A percentile compares a stretch with the other conserved stretches of the same genome.
Conservation (phyloP, 1,140 invertebrate genomes). For the Zaprionus capensis region DNA sequence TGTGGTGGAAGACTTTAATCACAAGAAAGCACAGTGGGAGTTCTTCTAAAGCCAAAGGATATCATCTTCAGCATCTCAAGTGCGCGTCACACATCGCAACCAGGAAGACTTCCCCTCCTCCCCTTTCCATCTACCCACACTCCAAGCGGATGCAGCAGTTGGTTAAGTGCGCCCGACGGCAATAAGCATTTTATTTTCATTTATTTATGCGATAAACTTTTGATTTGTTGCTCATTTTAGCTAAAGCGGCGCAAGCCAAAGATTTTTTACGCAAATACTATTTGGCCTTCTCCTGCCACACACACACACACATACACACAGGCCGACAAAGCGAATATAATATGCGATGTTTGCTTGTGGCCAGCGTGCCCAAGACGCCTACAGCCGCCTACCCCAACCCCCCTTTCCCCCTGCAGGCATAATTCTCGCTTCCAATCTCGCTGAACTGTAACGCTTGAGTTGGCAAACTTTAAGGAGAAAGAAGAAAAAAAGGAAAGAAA, state of each 20-base stretch:
- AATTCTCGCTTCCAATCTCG: constrained; percentile 38
- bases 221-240: constrained; percentile 65
- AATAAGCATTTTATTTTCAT: constrained; percentile 64
- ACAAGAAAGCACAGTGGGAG: constrained; percentile 37
- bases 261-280: constrained; percentile 72
- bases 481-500: neutral
- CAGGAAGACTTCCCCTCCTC: neutral
- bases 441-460: constrained; percentile 68
- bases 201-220: constrained; percentile 80
- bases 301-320: neutral
- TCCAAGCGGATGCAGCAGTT: neutral
- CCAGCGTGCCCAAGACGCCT: neutral
- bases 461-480: constrained; percentile 55
- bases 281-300: constrained; percentile 28
- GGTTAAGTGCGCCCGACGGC: constrained; percentile 43
- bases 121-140: neutral
- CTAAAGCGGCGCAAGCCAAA: constrained; percentile 35
- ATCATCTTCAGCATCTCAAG: constrained; percentile 38
- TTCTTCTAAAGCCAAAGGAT: constrained; percentile 25
- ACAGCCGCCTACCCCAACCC: constrained; percentile 1
- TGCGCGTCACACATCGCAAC: neutral
- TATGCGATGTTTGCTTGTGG: constrained; percentile 62
- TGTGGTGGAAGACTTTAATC: constrained; percentile 53
- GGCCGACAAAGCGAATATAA: constrained; percentile 61
- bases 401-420: constrained; percentile 1